Evolutionary conservation across 1,140 invertebrate genomes (phyloP), one percentile per base, ranked within the genome.

Genomic region (Cydia amplana): DNA sequence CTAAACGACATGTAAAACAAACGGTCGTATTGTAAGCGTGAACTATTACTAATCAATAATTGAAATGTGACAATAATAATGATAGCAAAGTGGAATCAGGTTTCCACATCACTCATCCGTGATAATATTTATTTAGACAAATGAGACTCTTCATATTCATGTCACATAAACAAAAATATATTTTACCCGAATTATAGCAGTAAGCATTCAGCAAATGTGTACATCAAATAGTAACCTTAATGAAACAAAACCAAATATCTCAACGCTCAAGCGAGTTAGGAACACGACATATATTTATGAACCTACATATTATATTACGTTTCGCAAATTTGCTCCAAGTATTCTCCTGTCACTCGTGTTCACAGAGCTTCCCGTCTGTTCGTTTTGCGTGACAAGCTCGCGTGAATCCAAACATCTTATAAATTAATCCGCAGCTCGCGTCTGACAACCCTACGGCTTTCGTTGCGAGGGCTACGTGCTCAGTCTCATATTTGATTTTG

Each of bases 361-460:
- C 64, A 36, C 64, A 67, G 64, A 36, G 28, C 32, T 70, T 70
- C 20, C 28, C 65, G 65, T 70, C 65, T 70, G 65, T 70, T 70
- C 28, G 65, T 70, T 70, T 40, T 20, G 65, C 65, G 28, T 70
- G 65, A 70, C 65, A 70, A 70, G 65, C 65, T 70, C 65, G 65
- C 65, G 65, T 36, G 65, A 70, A 70, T 70, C 65, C 65, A 70
- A 40, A 70, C 65, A 70, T 40, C 65, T 70, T 70, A 70, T 70
- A 70, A 70, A 70, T 70, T 32, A 70, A 70, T 70, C 65, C 65
- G 32, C 65, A 40, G 32, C 65, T 40, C 65, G 65, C 65, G 32
- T 32, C 65, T 70, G 65, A 70, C 65, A 70, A 70, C 65, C 65
- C 65, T 70, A 70, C 32, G n/a, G 25, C 4, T 67, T 70, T 70